Conservation (phyloP, 2,888 invertebrate genomes). For the Lasioglossum villosulum region DNA sequence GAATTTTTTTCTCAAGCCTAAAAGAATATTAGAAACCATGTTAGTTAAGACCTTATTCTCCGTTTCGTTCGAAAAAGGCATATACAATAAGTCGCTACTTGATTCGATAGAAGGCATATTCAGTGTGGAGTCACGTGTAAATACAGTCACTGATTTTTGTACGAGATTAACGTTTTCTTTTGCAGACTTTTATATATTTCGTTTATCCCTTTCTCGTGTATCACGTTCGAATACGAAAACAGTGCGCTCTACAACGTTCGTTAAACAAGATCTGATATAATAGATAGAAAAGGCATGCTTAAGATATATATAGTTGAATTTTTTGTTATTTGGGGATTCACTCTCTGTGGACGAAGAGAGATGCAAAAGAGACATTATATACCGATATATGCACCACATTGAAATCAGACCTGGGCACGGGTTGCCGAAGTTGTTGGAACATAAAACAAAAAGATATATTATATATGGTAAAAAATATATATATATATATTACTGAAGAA, state of each 20-base stretch:
- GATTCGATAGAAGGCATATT: conserved; percentile 59
- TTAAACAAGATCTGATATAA: conserved; percentile 7
- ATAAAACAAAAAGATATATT: not conserved
- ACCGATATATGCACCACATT: not conserved
- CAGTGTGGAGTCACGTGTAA: conserved; percentile 54
- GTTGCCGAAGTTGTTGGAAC: not conserved
- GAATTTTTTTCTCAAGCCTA: conserved; percentile 39
- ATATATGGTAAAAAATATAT: too few species aligned
- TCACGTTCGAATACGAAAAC: not conserved
- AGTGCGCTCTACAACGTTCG: not conserved
- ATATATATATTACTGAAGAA: not conserved
- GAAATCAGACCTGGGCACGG: not conserved
- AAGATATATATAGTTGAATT: conserved; percentile 17
- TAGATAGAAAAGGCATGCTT: not conserved
- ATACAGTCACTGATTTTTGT: conserved; percentile 60
- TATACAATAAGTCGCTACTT: conserved; percentile 57
- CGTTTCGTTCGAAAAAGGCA: conserved; percentile 52
- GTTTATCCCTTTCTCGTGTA: conserved; percentile 39
- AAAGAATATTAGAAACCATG: conserved; percentile 41
- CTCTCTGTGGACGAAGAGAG: conserved; percentile 20
- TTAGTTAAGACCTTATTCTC: conserved; percentile 18
- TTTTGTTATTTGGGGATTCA: conserved; percentile 62
- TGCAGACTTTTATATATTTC: conserved; percentile 51
- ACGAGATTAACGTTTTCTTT: conserved; percentile 61
- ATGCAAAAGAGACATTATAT: not conserved